Base-by-base conservation (phyloP, 2,113 vertebrate genomes). In the Salvelinus namaycush region DNA sequence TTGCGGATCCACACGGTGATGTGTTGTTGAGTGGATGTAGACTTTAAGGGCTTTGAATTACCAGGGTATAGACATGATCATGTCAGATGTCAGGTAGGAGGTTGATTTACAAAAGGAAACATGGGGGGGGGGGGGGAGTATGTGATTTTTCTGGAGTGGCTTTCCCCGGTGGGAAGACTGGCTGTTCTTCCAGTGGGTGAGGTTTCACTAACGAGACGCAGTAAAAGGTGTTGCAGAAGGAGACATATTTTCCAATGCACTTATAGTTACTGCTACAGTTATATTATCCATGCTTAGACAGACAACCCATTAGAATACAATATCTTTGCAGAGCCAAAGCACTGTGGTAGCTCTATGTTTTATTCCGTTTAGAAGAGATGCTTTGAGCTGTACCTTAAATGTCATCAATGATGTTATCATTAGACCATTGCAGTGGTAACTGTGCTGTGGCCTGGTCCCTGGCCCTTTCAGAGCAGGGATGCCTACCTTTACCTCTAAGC, bases 11-110 rank as follows among this genome's bases (percentile, higher is more conserved):
- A 70, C 44, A 18, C 75, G 82, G 75, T 79, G 85, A 77, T 70
- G 76, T 76, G 84, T 67, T 82, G 77, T 71, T 76, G 76, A 86
- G 77, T 73, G 65, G 57, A 76, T 75, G 73, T 44, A 72, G 76
- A 78, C 72, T 59, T 70, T 77, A 78, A 84, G 66, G 57, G 76
- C 70, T 87, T 88, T 91, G 84, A 86, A 81, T 91, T 88, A 90
- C 79, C 66, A 69, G 76, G 81, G 79, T 83, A 44, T 84, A 81
- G 84, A 88, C 80, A 81, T 72, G 78, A 83, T 79, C 70, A 88
- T 88, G 85, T 87, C 85, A 89, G 82, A 59, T 83, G 87, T 83
- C 82, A 87, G 39, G 64, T n/a, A 65, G 76, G 60, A 76, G 73
- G 72, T 39, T 82, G 83, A 86, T 91, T 86, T 87, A 81, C 73